Evolutionary conservation across 2,797 vertebrate species (phyloP).

Genomic region (Leptodactylus fallax): DNA sequence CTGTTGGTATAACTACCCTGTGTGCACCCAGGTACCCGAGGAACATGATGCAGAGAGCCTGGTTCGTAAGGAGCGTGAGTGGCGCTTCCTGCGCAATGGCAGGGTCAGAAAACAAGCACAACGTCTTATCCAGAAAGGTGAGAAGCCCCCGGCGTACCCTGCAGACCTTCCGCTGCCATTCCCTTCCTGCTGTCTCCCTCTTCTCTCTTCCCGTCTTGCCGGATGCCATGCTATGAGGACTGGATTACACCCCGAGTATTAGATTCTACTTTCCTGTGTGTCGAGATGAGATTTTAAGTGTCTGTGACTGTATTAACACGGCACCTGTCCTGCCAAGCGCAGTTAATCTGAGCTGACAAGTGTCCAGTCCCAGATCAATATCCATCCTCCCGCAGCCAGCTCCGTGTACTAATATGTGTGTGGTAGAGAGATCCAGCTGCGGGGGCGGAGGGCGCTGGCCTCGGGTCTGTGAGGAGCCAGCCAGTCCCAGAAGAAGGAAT

Average conservation of each 20-base stretch:
- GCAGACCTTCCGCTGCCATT: no score
- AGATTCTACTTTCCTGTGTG: constrained; percentile 2
- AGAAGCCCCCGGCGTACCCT: constrained; percentile 51
- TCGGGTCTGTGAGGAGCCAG: background rate
- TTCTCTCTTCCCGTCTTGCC: background rate
- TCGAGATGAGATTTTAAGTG: constrained; percentile 37
- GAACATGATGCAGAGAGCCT: constrained; percentile 96
- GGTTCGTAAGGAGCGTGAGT: constrained; percentile 93
- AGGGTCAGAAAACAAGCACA: constrained; percentile 88
- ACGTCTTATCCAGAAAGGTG: constrained; percentile 89
- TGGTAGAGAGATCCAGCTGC: constrained; percentile 11
- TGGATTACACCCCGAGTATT: background rate
- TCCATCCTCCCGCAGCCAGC: constrained; percentile 15
- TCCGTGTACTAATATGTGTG: constrained; percentile 22
- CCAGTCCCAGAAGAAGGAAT: rapidly evolving
- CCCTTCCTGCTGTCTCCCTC: background rate
- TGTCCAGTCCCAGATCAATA: constrained; percentile 51
- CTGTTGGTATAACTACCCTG: background rate
- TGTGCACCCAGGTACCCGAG: constrained; percentile 85
- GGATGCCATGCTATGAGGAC: background rate
- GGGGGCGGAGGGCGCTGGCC: background rate
- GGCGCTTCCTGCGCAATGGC: constrained; percentile 92
- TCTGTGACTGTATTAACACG: constrained; percentile 47
- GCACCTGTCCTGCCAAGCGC: constrained; percentile 29
- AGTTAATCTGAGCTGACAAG: constrained; percentile 52